Percentiles rank a stretch among this genome's conserved stretches.
These are phyloP conservation scores for Fulica atra DNA, from an alignment of 2,113 vertebrate genomes.

Conservation along the genomic window DNA sequence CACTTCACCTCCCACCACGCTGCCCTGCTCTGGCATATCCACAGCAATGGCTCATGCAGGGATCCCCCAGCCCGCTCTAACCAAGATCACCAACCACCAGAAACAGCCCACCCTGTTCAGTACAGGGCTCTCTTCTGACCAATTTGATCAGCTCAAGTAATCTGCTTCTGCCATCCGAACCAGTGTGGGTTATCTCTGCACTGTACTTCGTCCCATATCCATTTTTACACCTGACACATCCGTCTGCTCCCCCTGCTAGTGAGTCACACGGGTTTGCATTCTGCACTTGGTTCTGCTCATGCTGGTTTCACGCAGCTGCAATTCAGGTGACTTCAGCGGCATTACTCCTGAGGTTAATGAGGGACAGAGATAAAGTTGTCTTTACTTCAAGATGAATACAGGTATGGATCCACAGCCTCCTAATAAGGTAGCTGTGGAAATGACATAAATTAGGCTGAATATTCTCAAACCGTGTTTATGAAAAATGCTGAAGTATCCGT, in stretches of 20 bases:
- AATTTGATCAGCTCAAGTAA: neutral
- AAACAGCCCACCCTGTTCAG: accelerated
- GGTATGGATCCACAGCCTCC: neutral
- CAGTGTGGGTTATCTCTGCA: neutral
- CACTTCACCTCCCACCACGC: neutral
- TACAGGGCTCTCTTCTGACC: neutral
- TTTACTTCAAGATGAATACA: neutral
- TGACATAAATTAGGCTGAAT: neutral
- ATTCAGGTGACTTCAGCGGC: neutral
- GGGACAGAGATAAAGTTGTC: neutral
- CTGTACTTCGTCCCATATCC: neutral
- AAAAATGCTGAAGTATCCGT: neutral
- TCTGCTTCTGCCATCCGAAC: neutral
- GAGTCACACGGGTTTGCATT: neutral
- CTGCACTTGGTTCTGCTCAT: neutral
- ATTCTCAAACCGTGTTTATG: neutral
- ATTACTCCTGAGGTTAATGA: neutral
- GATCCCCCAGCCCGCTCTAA: neutral
- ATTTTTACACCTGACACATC: neutral
- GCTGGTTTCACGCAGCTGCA: neutral
- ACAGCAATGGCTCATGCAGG: neutral
- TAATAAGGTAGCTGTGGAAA: neutral
- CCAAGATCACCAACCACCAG: neutral
- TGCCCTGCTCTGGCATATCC: neutral
- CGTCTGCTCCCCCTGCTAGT: neutral